Evolutionary conservation across 2,888 invertebrate species (phyloP), one percentile per base, ranked within the genome.

Genomic region (Lithodes maja): DNA sequence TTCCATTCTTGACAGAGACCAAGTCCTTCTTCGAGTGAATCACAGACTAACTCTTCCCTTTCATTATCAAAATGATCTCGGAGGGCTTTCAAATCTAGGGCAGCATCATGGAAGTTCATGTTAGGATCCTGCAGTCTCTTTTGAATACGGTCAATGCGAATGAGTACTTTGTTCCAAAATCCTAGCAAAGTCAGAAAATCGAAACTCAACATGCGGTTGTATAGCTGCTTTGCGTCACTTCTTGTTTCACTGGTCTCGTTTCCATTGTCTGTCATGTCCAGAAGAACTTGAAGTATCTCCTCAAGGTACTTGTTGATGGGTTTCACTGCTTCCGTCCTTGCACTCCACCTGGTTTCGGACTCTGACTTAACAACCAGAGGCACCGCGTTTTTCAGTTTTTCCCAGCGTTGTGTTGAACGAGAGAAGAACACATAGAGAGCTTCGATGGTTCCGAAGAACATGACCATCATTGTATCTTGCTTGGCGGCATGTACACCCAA

Each of bases 371-470:
- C 79, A 52, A 85, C 50, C 15, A n/a, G 33, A 68, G 78, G 33
- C 49, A 85, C 7, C 80, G 80, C 69, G 69, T 85, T 79, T n/a
- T 80, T 53, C 1, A 5, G 3, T 79, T 79, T 85, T 50, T 49
- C 68, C 79, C 7, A 52, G 79, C 78, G 68, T 55, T 54, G 79
- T 79, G 50, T 55, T 79, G 79, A 79, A 79, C 68, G 85, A 79
- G 78, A 85, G 12, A 55, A 79, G 52, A 85, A 80, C 5, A 81
- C 81, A 69, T 86, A 71, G 68, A 85, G 5, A 85, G 61, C 68
- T 85, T 78, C 49, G 33, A 55, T 55, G 68, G 68, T 85, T 78
- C 77, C 54, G 78, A 85, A 79, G 50, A 50, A 77, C 15, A 61
- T 68, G n/a, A 55, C 79, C 79, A 55, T 61, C 61, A 85, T 12